A percentile compares a stretch with the other conserved stretches of the same genome.
phyloP scores from a whole-genome alignment of 2,797 vertebrate species.

The Rhinichthys osculus region DNA sequence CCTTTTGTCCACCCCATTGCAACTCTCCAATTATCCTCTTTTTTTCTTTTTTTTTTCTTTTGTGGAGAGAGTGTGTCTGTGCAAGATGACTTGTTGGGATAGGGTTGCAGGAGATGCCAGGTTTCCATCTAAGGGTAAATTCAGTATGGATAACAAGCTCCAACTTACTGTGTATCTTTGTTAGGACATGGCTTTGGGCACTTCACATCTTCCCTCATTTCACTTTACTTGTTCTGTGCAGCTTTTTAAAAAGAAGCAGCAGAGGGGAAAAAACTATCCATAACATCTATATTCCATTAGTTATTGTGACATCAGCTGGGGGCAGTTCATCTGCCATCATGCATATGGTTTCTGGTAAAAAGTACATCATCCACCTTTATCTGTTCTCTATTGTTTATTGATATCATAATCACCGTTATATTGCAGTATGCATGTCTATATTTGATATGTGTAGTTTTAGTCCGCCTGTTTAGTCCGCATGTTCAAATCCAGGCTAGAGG shows the following conservation, averaged over 20 bases:
- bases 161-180: constrained; percentile 43
- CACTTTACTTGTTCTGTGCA: constrained; percentile 17
- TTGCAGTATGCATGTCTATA: background rate
- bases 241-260: constrained; percentile 32
- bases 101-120: constrained; percentile 46
- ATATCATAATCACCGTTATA: background rate
- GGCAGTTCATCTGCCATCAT: background rate
- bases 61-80: constrained; percentile 14
- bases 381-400: background rate
- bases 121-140: constrained; percentile 41
- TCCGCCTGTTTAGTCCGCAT: background rate
- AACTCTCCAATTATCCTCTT: constrained; percentile 58
- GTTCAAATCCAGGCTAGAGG: too few relatives aligned
- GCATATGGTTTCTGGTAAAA: background rate
- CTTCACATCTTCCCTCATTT: constrained; percentile 45
- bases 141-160: constrained; percentile 53
- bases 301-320: constrained; percentile 1
- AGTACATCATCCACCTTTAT: background rate
- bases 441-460: background rate
- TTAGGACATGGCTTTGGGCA: constrained; percentile 43
- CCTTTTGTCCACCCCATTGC: constrained; percentile 48
- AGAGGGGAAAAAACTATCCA: background rate
- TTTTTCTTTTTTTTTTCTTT: background rate
- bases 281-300: constrained; percentile 26
- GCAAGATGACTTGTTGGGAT: constrained; percentile 53